Conservation (phyloP, 2,113 vertebrate genomes). For the Mus pahari region DNA sequence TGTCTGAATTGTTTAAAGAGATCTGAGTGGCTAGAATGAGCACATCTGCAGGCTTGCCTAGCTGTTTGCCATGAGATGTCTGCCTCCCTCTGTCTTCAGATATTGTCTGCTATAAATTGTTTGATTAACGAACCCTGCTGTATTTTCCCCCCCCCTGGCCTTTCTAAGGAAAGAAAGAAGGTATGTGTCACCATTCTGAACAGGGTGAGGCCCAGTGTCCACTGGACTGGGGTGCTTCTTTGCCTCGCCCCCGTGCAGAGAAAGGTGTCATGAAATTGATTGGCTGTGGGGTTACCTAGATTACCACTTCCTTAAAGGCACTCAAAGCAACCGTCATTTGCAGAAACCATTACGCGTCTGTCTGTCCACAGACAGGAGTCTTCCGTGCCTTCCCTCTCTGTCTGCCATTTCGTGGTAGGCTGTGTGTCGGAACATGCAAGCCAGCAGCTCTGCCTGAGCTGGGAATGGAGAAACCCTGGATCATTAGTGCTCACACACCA, state of each 20-base stretch:
- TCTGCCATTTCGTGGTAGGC: conserved; percentile 75
- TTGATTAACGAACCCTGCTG: not conserved
- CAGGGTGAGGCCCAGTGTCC: rapidly evolving
- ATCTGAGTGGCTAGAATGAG: conserved; percentile 62
- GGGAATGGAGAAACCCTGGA: conserved; percentile 75
- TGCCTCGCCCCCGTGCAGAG: not conserved
- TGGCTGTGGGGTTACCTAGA: rapidly evolving
- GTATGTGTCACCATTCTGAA: not conserved
- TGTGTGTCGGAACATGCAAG: conserved; percentile 76
- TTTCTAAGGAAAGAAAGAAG: not conserved
- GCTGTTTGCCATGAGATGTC: not conserved
- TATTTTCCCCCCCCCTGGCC: not conserved
- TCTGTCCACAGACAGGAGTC: conserved; percentile 9
- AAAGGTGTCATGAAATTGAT: not conserved
- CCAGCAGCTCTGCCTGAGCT: conserved; percentile 75
- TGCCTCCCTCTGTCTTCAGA: conserved; percentile 38
- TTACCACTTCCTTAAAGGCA: conserved; percentile 47
- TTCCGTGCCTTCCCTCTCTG: conserved; percentile 29
- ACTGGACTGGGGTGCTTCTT: too few relatives aligned
- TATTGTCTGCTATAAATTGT: not conserved
- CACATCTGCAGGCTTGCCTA: conserved; percentile 45
- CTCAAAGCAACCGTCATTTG: not conserved
- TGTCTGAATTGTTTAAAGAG: conserved; percentile 80
- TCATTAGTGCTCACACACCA: conserved; percentile 82
- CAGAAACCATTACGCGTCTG: conserved; percentile 47